These are phyloP conservation scores for Ochropleura leucogaster DNA, from an alignment of 2,888 invertebrate species.

Conservation along the genomic window DNA sequence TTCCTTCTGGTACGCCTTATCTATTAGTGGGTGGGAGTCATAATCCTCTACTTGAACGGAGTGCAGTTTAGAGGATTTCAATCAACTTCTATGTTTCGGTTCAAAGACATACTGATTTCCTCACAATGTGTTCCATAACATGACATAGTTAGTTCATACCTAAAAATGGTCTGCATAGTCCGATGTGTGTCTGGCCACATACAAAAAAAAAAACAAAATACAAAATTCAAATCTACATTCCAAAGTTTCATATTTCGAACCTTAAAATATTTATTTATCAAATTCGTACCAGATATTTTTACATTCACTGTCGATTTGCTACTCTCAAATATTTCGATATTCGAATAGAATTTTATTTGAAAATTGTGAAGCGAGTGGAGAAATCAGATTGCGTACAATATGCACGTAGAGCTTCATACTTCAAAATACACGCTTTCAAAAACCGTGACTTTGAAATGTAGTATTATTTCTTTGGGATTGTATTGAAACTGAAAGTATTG, in stretches of 20 bases:
- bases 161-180: neutral
- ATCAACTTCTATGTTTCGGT: neutral
- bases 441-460: slow-evolving; percentile 13
- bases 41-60: neutral
- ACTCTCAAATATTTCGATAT: slow-evolving; percentile 42
- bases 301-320: slow-evolving; percentile 42
- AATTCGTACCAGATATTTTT: slow-evolving; percentile 34
- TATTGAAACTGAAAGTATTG: neutral
- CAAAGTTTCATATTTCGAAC: neutral
- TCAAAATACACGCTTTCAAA: slow-evolving; percentile 7
- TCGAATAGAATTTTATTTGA: slow-evolving; percentile 46
- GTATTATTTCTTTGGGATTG: slow-evolving; percentile 17
- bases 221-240: neutral
- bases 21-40: neutral
- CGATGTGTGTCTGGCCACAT: neutral
- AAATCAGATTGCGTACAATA: slow-evolving; percentile 37
- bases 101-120: neutral
- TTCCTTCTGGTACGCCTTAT: neutral
- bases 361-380: slow-evolving; percentile 20
- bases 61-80: neutral
- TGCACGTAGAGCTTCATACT: slow-evolving; percentile 24
- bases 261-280: slow-evolving; percentile 28
- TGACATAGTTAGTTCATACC: neutral
- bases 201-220: slow-evolving; percentile 3
- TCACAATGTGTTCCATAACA: neutral